phyloP scores from a whole-genome alignment of 2,113 vertebrate genomes.

The Zingel zingel region DNA sequence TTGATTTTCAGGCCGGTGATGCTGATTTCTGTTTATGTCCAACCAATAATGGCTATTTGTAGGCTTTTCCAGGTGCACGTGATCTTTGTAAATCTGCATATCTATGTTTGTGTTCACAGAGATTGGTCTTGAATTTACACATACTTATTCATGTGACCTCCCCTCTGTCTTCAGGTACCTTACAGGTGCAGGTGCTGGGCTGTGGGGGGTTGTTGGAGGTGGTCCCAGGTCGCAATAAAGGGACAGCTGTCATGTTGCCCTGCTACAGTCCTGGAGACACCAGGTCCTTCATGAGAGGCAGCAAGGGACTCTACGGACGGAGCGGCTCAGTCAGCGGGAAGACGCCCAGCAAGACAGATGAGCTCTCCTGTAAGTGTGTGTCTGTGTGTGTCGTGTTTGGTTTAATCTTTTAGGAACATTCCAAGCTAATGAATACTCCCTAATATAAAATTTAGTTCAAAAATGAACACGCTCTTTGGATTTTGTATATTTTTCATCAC shows the following conservation, averaged over 20 bases:
- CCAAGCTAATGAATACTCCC: neutral
- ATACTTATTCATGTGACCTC: neutral
- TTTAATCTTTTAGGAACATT: neutral
- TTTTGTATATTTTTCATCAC: neutral
- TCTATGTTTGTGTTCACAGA: neutral
- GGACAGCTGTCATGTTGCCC: constrained; percentile 73
- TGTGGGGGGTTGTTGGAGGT: constrained; percentile 88
- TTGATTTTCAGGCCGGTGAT: neutral
- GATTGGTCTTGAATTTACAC: neutral
- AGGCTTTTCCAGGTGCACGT: neutral
- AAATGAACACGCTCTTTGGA: neutral
- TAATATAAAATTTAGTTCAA: neutral
- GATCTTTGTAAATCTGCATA: neutral
- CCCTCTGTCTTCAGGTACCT: constrained; percentile 82
- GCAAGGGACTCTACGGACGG: constrained; percentile 88
- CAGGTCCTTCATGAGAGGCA: constrained; percentile 88
- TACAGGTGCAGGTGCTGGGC: constrained; percentile 90
- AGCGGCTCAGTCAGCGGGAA: constrained; percentile 90
- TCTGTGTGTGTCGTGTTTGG: neutral
- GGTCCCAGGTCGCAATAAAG: constrained; percentile 87
- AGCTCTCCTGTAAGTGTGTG: constrained; percentile 79
- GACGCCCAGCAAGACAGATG: constrained; percentile 86
- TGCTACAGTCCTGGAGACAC: constrained; percentile 86
- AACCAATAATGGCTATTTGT: neutral
- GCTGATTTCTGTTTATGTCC: neutral